Conservation (phyloP, 35 echinoderm and acorn worm species). For the Heliocidaris erythrogramma region DNA sequence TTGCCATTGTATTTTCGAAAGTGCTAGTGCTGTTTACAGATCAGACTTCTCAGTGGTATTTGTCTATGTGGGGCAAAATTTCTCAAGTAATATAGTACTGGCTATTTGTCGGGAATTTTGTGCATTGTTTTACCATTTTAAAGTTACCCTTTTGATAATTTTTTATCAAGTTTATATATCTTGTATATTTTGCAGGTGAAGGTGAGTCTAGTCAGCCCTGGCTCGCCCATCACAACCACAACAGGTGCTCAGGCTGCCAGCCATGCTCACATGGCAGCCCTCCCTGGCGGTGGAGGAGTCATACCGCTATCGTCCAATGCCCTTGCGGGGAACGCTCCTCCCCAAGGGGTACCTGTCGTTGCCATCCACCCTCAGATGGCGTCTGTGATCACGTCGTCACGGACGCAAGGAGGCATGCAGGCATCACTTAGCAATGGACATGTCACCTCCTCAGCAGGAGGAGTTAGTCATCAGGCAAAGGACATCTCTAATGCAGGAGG, state of each 20-base stretch:
- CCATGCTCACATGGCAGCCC: slow-evolving; percentile 49
- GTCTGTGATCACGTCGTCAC: slow-evolving; percentile 81
- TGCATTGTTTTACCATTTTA: too few species aligned
- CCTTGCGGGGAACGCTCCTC: not conserved
- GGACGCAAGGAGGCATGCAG: slow-evolving; percentile 43
- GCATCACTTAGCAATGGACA: slow-evolving; percentile 69
- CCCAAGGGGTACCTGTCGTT: slow-evolving; percentile 22
- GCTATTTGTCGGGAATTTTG: too few species aligned
- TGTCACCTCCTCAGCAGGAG: slow-evolving; percentile 8
- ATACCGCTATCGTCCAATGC: slow-evolving; percentile 37
- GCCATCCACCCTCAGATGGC: slow-evolving; percentile 50
- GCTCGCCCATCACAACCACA: slow-evolving; percentile 70
- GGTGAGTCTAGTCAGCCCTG: slow-evolving; percentile 72
- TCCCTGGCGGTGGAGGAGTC: slow-evolving; percentile 38
- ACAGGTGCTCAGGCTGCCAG: slow-evolving; percentile 47
- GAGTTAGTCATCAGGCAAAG: slow-evolving; percentile 35
- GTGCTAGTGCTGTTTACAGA: too few species aligned
- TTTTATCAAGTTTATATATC: too few species aligned
- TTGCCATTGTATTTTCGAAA: too few species aligned
- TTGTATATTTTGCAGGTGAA: slow-evolving; percentile 70
- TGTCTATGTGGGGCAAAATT: too few species aligned
- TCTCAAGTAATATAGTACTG: too few species aligned
- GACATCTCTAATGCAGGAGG: slow-evolving; percentile 24
- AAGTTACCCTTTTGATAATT: too few species aligned
- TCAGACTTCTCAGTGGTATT: too few species aligned